Evolutionary conservation across 2,113 vertebrate genomes (phyloP).

Genomic region (Drymodes brunneopygia): DNA sequence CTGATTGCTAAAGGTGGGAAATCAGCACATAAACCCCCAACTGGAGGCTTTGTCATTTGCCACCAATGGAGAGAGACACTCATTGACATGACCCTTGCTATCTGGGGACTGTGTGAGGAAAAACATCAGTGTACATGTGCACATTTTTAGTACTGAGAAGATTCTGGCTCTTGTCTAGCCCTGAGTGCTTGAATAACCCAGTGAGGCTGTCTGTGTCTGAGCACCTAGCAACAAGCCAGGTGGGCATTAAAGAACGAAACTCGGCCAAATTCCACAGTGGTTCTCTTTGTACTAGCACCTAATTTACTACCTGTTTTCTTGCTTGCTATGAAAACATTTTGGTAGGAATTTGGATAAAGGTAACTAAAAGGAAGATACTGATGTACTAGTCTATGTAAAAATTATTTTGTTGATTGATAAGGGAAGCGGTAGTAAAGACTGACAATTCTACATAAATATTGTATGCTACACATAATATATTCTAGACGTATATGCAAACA

Average conservation of each 20-base stretch:
- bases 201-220: no score
- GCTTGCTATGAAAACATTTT: not conserved
- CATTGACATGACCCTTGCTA: not conserved
- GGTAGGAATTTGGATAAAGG: not conserved
- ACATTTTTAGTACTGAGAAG: no score
- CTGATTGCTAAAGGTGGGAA: not conserved
- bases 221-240: no score
- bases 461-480: no score
- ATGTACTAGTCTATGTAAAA: not conserved
- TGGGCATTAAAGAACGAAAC: no score
- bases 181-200: no score
- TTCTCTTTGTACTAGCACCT: not conserved
- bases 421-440: not conserved
- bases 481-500: not conserved
- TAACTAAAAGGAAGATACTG: not conserved
- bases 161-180: no score
- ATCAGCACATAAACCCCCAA: not conserved
- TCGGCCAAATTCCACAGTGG: not conserved
- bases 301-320: not conserved
- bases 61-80: not conserved
- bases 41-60: not conserved
- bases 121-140: no score
- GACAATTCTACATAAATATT: not conserved
- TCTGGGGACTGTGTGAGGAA: not conserved
- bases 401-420: not conserved